Evolutionary conservation across 2,113 vertebrate genomes (phyloP).

Genomic region (Leucopsar rothschildi): DNA sequence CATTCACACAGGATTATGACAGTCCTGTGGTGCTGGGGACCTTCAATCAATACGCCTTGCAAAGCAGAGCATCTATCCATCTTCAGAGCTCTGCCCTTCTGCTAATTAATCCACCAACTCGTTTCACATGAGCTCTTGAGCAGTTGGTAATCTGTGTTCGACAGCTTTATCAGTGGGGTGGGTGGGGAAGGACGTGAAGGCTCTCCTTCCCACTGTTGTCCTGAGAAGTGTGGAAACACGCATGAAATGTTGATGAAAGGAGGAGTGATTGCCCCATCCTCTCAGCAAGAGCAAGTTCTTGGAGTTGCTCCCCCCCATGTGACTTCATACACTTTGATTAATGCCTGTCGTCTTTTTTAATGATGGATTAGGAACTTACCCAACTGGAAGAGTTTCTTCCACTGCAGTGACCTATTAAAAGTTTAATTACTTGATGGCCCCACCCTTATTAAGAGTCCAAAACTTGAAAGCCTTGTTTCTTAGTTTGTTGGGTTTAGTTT

Average conservation of each 20-base stretch:
- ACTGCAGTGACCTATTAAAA: conserved; percentile 67
- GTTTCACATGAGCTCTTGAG: conserved; percentile 49
- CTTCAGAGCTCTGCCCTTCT: conserved; percentile 52
- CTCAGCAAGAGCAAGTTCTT: conserved; percentile 21
- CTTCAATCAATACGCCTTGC: neutral
- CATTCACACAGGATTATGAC: neutral
- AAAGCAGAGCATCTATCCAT: conserved; percentile 18
- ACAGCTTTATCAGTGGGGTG: conserved; percentile 55
- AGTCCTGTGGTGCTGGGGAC: neutral
- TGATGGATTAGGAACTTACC: conserved; percentile 66
- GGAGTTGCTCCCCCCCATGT: neutral
- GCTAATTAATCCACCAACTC: conserved; percentile 68
- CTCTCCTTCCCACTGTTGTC: neutral
- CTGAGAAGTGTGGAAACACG: conserved; percentile 58
- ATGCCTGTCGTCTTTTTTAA: conserved; percentile 27
- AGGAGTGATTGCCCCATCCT: conserved; percentile 49
- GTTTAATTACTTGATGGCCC: conserved; percentile 51
- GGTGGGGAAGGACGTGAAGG: conserved; percentile 30
- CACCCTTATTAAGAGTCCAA: conserved; percentile 55
- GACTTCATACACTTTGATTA: conserved; percentile 57
- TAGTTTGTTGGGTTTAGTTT: neutral
- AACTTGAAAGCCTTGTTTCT: conserved; percentile 50
- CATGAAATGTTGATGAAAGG: conserved; percentile 51
- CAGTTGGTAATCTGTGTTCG: neutral
- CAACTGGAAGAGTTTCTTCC: conserved; percentile 67